Conservation (phyloP, 2,888 invertebrate species). For the Gymnoscelis rufifasciata region DNA sequence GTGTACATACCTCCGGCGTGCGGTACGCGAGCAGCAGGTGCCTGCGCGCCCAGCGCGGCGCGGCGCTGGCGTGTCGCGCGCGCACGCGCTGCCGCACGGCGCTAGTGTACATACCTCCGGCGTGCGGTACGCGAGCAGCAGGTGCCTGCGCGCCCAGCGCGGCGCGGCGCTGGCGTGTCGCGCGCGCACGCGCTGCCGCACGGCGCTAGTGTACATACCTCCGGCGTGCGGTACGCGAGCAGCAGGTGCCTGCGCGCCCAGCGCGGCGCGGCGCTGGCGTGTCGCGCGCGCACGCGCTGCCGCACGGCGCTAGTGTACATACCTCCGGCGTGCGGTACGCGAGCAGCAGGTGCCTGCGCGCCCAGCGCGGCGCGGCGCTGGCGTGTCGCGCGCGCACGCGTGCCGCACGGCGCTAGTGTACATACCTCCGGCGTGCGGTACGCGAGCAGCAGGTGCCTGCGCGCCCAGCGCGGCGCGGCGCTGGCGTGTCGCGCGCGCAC, state of each 20-base stretch:
- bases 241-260: slow-evolving; percentile 50
- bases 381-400: not conserved
- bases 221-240: too few species aligned
- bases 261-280: too few species aligned
- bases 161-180: slow-evolving; percentile 57
- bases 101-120: too few species aligned
- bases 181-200: slow-evolving; percentile 30
- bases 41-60: slow-evolving; percentile 30
- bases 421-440: slow-evolving; percentile 32
- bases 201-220: too few species aligned
- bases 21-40: not conserved
- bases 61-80: slow-evolving; percentile 56
- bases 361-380: slow-evolving; percentile 38
- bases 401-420: slow-evolving; percentile 1
- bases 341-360: slow-evolving; percentile 43
- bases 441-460: slow-evolving; percentile 47
- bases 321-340: slow-evolving; percentile 54
- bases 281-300: slow-evolving; percentile 11
- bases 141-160: slow-evolving; percentile 7
- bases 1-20: too few species aligned
- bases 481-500: not conserved
- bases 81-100: slow-evolving; percentile 3
- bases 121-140: not conserved
- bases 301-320: too few species aligned
- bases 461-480: slow-evolving; percentile 38